Evolutionary conservation across 2,113 vertebrate genomes (phyloP).

Genomic region (Macrotis lagotis): DNA sequence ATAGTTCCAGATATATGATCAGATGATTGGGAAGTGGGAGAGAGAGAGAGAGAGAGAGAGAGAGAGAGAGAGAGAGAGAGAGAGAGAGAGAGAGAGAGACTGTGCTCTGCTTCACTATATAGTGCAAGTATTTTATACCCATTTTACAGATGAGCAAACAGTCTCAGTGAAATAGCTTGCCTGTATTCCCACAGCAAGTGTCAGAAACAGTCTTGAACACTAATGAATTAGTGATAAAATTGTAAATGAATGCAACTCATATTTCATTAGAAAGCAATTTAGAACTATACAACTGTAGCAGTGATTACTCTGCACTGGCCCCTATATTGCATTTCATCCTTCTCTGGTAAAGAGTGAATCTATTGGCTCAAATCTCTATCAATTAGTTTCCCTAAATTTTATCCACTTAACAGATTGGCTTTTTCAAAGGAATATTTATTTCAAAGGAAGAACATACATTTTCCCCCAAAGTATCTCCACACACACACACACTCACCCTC

Average conservation of each 20-base stretch:
- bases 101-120: no score
- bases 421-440: background rate
- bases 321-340: background rate
- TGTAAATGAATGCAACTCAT: background rate
- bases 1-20: no score
- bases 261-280: background rate
- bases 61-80: no score
- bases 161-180: background rate
- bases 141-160: background rate
- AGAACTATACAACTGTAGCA: background rate
- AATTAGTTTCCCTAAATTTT: background rate
- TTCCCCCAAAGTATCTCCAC: background rate
- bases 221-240: background rate
- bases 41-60: no score
- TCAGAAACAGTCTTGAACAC: background rate
- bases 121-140: background rate
- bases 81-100: no score
- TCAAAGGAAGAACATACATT: background rate
- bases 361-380: background rate
- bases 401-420: background rate
- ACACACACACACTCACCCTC: no score
- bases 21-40: no score
- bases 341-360: background rate
- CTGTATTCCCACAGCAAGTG: background rate
- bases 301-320: background rate